Evolutionary conservation across 1,140 invertebrate genomes (phyloP).

Genomic region (Brachionus calyciflorus): DNA sequence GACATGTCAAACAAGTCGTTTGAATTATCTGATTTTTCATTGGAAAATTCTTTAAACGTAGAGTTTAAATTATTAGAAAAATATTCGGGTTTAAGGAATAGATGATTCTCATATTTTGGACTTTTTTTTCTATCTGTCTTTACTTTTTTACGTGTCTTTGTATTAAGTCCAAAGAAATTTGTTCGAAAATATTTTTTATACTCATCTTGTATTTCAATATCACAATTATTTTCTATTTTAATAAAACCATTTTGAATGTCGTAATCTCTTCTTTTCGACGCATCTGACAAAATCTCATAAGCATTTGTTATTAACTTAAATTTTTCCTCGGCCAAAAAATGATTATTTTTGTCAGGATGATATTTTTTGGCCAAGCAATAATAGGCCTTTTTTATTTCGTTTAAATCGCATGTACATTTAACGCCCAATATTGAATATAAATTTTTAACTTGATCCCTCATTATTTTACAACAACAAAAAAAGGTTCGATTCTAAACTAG

Average conservation of each 20-base stretch:
- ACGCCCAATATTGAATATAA: conserved; percentile 30
- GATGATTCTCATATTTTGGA: too few relatives aligned
- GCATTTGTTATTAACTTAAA: conserved; percentile 45
- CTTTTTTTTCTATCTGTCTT: not conserved
- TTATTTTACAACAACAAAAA: not conserved
- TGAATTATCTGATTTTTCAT: not conserved
- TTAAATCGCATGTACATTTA: not conserved
- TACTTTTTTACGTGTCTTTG: not conserved
- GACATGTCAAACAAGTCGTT: not conserved
- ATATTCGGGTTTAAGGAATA: not conserved
- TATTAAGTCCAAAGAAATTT: not conserved
- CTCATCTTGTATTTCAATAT: conserved; percentile 1
- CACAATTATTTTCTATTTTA: not conserved
- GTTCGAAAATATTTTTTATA: conserved; percentile 11
- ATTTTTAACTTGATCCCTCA: not conserved
- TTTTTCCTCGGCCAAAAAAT: conserved; percentile 10
- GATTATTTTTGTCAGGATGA: conserved; percentile 45
- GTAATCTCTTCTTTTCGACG: not conserved
- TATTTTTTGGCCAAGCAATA: conserved; percentile 30
- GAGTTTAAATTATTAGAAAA: not conserved
- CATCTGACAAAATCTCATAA: conserved; percentile 33
- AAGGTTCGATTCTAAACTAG: not conserved
- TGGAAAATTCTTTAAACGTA: not conserved
- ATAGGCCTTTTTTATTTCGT: conserved; percentile 41
- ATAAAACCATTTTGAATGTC: not conserved